Conservation (phyloP, 2,797 vertebrate species). For the Sebastes umbrosus region DNA sequence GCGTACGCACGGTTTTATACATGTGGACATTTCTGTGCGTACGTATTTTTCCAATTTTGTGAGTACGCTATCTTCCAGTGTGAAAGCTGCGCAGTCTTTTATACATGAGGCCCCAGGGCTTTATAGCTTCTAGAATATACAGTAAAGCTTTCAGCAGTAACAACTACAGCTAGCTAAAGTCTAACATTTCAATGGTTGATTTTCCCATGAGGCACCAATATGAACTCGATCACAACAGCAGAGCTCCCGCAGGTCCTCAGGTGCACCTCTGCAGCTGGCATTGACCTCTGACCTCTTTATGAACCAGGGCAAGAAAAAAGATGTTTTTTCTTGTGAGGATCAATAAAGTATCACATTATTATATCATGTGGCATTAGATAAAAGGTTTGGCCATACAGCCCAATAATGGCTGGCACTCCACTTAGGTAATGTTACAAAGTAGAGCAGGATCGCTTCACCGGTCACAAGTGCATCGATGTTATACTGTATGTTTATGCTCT, state of each 20-base stretch:
- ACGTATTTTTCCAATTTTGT: too few relatives aligned
- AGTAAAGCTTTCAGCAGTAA: too few relatives aligned
- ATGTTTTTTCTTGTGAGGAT: slow-evolving; percentile 13
- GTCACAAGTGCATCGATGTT: slow-evolving; percentile 23
- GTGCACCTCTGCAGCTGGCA: neutral
- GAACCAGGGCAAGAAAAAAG: neutral
- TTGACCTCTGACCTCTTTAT: slow-evolving; percentile 36
- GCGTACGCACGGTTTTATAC: too few relatives aligned
- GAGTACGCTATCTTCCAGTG: too few relatives aligned
- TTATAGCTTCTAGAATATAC: neutral
- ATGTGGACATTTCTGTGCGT: too few relatives aligned
- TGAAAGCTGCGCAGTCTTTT: too few relatives aligned
- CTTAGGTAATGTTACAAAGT: slow-evolving; percentile 51
- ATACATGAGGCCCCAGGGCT: neutral
- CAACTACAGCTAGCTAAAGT: neutral
- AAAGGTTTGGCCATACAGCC: slow-evolving; percentile 18
- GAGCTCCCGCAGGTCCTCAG: neutral
- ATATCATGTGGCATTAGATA: slow-evolving; percentile 48
- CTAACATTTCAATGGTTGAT: neutral
- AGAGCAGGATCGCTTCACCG: slow-evolving; percentile 28
- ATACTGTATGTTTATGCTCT: neutral
- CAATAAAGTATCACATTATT: slow-evolving; percentile 49
- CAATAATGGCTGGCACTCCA: slow-evolving; percentile 30
- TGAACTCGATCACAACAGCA: neutral
- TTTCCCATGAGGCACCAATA: neutral